Conservation (phyloP, 1,140 invertebrate genomes). For the Drosophila pseudoananassae region DNA sequence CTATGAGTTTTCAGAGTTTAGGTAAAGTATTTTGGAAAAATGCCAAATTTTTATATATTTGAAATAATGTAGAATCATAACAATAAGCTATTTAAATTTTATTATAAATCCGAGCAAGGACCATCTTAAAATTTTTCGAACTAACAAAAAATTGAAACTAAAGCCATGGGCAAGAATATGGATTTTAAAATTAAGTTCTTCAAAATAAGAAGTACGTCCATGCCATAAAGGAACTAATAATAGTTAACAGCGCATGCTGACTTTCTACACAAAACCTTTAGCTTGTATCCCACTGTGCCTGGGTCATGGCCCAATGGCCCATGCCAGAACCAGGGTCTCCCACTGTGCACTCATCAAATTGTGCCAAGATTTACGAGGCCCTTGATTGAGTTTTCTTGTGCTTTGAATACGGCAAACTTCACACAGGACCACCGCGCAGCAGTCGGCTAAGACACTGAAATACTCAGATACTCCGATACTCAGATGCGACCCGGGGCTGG, state of each 20-base stretch:
- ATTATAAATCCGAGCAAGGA: too few relatives aligned
- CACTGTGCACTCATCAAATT: slow-evolving; percentile 80
- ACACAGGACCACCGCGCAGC: slow-evolving; percentile 72
- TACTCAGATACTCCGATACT: too few relatives aligned
- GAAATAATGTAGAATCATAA: too few relatives aligned
- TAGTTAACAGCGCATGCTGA: not conserved
- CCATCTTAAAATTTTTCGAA: too few relatives aligned
- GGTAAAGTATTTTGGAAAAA: too few relatives aligned
- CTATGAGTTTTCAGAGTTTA: too few relatives aligned
- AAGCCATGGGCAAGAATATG: too few relatives aligned
- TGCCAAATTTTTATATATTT: too few relatives aligned
- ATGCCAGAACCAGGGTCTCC: slow-evolving; percentile 52
- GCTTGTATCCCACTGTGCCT: slow-evolving; percentile 22
- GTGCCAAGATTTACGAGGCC: slow-evolving; percentile 78
- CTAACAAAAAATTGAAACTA: too few relatives aligned
- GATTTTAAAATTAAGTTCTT: not conserved
- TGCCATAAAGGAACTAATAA: not conserved
- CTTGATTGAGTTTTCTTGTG: slow-evolving; percentile 81
- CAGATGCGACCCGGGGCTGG: slow-evolving; percentile 2
- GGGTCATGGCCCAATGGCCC: slow-evolving; percentile 15
- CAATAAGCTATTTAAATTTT: too few relatives aligned
- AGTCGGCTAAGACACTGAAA: slow-evolving; percentile 6
- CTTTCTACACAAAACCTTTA: not conserved
- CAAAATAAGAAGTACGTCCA: not conserved
- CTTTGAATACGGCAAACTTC: slow-evolving; percentile 79